phyloP scores from a whole-genome alignment of 1,140 invertebrate species.

The Varroa destructor region DNA sequence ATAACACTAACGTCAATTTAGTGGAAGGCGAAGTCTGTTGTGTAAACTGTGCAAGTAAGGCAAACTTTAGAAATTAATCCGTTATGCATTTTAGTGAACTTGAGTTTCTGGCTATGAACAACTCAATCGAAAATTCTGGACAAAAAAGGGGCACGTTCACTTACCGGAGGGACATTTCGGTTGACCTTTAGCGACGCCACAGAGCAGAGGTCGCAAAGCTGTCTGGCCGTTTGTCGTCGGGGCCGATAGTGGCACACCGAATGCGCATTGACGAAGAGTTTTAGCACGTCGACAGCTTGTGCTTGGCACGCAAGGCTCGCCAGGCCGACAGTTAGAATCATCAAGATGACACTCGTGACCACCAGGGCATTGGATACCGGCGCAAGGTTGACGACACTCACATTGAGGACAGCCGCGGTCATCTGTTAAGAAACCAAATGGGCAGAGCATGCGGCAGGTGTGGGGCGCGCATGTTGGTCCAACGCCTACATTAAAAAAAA shows the following conservation, averaged over 20 bases:
- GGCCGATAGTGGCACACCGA: neutral
- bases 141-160: neutral
- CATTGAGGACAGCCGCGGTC: constrained; percentile 60
- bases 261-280: neutral
- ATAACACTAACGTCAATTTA: too few relatives aligned
- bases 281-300: neutral
- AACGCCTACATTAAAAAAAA: neutral
- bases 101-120: too few relatives aligned
- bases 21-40: too few relatives aligned
- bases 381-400: constrained; percentile 63
- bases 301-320: neutral
- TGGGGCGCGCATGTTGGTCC: constrained; percentile 51
- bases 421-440: constrained; percentile 60
- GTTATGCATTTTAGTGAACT: too few relatives aligned
- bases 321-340: neutral
- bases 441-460: constrained; percentile 72
- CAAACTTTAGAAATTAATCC: too few relatives aligned
- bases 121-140: too few relatives aligned
- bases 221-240: constrained; percentile 4
- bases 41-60: too few relatives aligned
- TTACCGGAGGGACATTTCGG: constrained; percentile 53
- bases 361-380: constrained; percentile 57
- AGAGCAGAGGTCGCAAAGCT: constrained; percentile 28
- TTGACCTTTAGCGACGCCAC: constrained; percentile 51
- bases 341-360: constrained; percentile 32